phyloP scores from a whole-genome alignment of 1,140 invertebrate genomes.

The Orchesella cincta region DNA sequence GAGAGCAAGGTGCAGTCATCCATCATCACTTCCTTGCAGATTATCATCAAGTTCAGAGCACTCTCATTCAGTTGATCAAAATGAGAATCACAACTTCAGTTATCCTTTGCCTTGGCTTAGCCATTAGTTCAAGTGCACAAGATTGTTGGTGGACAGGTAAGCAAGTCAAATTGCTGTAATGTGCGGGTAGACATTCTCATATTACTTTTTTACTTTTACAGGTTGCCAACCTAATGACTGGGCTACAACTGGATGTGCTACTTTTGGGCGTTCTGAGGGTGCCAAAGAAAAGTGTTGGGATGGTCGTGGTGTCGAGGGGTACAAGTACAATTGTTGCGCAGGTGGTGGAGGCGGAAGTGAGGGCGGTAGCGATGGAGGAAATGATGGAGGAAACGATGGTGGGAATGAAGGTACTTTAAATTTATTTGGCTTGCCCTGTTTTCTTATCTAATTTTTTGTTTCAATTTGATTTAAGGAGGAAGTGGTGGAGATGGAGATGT shows the following conservation, averaged over 20 bases:
- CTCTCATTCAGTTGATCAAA: too few relatives aligned
- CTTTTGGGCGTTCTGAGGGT: neutral
- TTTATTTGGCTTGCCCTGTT: too few relatives aligned
- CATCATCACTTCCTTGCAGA: too few relatives aligned
- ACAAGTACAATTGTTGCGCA: conserved; percentile 1
- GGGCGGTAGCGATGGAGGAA: neutral
- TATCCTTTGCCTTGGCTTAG: too few relatives aligned
- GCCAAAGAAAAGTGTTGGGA: neutral
- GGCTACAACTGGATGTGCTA: conserved; percentile 1
- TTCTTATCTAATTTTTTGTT: neutral
- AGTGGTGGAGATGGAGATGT: too few relatives aligned
- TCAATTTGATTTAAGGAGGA: neutral
- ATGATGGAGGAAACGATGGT: neutral
- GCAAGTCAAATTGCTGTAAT: too few relatives aligned
- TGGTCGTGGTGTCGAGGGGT: neutral
- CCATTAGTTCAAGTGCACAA: too few relatives aligned
- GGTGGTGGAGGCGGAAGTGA: neutral
- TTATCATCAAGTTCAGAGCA: too few relatives aligned
- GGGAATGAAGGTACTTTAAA: neutral
- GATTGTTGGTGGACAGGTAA: conserved; percentile 42
- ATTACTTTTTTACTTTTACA: too few relatives aligned
- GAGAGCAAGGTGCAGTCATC: too few relatives aligned
- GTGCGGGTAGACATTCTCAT: too few relatives aligned
- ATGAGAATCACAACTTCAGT: too few relatives aligned
- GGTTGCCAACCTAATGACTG: conserved; percentile 3